Conservation (phyloP, 2,797 vertebrate species). For the Pantherophis vulpinus region DNA sequence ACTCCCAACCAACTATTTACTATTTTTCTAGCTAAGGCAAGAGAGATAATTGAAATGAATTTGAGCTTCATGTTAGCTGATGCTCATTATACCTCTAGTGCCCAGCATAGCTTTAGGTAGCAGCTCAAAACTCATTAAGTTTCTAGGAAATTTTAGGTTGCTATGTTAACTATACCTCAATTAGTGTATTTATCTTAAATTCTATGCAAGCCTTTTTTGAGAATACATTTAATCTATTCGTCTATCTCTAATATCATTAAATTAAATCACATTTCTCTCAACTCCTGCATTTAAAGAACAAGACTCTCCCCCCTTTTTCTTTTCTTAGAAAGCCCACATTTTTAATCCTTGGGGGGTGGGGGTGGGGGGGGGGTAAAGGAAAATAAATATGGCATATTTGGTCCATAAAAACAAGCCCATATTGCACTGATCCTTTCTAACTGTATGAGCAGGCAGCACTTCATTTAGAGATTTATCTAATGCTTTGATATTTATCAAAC, state of each 20-base stretch:
- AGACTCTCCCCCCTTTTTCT: neutral
- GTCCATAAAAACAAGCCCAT: neutral
- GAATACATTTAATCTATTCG: slow-evolving; percentile 44
- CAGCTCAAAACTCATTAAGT: slow-evolving; percentile 63
- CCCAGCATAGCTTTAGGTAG: slow-evolving; percentile 48
- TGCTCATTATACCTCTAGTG: slow-evolving; percentile 51
- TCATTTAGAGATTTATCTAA: neutral
- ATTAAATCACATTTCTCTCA: slow-evolving; percentile 50
- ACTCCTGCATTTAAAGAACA: slow-evolving; percentile 1
- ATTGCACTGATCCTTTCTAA: neutral
- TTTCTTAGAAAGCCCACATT: slow-evolving; percentile 12
- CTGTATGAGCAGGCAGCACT: neutral
- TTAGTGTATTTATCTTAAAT: slow-evolving; percentile 81
- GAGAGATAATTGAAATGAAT: slow-evolving; percentile 56
- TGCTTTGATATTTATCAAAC: neutral
- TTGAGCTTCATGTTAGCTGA: slow-evolving; percentile 47
- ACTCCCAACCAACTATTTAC: slow-evolving; percentile 49
- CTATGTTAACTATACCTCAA: slow-evolving; percentile 79
- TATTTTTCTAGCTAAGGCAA: slow-evolving; percentile 45
- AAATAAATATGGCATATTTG: neutral
- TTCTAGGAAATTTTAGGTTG: slow-evolving; percentile 79
- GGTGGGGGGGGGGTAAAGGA: neutral
- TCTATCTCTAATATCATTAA: slow-evolving; percentile 45
- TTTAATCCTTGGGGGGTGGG: neutral
- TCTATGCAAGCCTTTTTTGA: slow-evolving; percentile 43